Conservation (phyloP, 2,888 invertebrate species). For the Coelopa pilipes region DNA sequence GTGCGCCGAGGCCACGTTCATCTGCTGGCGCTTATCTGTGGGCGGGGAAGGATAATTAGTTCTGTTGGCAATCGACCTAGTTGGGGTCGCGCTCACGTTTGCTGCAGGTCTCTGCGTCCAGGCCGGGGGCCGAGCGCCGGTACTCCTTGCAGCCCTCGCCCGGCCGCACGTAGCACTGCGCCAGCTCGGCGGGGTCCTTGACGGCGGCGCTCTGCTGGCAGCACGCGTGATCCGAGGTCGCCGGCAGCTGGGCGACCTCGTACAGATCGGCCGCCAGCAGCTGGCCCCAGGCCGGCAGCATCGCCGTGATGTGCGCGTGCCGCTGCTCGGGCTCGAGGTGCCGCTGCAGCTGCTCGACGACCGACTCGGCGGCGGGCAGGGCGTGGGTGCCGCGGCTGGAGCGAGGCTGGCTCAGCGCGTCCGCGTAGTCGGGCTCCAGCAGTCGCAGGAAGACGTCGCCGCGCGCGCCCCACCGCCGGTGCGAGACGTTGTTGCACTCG, state of each 20-base stretch:
- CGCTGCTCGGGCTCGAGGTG: slow-evolving; percentile 68
- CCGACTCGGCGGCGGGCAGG: slow-evolving; percentile 73
- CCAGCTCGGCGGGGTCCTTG: slow-evolving; percentile 65
- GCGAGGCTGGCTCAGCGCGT: slow-evolving; percentile 67
- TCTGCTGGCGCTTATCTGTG: slow-evolving; percentile 80
- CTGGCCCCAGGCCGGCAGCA: slow-evolving; percentile 84
- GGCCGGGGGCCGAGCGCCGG: slow-evolving; percentile 76
- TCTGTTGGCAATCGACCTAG: no score
- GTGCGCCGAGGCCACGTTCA: slow-evolving; percentile 86
- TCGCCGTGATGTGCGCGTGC: slow-evolving; percentile 81
- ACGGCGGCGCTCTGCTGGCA: slow-evolving; percentile 49
- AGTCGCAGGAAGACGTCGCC: slow-evolving; percentile 81
- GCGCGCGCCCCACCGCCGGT: slow-evolving; percentile 84
- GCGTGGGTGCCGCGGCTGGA: slow-evolving; percentile 70
- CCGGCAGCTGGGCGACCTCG: slow-evolving; percentile 73
- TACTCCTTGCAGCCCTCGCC: slow-evolving; percentile 73
- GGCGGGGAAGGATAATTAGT: no score
- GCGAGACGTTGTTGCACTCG: slow-evolving; percentile 89
- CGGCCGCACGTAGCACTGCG: slow-evolving; percentile 70
- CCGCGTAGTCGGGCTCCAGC: slow-evolving; percentile 78
- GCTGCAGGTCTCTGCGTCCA: slow-evolving; percentile 72
- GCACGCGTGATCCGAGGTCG: slow-evolving; percentile 62
- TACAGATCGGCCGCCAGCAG: slow-evolving; percentile 79
- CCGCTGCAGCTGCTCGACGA: slow-evolving; percentile 71
- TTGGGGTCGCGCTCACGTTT: slow-evolving; percentile 69